Evolutionary conservation across 2,113 vertebrate species (phyloP).

Genomic region (Geococcyx californianus): DNA sequence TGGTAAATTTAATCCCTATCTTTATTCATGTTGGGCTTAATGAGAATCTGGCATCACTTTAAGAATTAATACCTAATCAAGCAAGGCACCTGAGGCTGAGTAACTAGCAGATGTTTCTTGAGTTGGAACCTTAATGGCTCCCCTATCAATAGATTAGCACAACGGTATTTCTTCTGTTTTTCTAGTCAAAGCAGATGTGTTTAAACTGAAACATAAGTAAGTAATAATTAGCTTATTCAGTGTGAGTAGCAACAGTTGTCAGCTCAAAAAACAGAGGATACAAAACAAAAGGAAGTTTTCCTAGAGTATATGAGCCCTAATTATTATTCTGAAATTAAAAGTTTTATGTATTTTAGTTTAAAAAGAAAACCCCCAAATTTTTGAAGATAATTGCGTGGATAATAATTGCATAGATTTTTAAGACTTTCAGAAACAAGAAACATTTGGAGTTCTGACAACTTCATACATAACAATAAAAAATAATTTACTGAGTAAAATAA

Average conservation of each 20-base stretch:
- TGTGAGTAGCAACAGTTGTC: constrained; percentile 27
- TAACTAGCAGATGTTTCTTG: constrained; percentile 54
- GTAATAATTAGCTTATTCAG: constrained; percentile 28
- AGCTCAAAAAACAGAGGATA: background rate
- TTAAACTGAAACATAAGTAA: constrained; percentile 29
- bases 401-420: background rate
- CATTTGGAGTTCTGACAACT: background rate
- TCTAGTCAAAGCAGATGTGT: constrained; percentile 17
- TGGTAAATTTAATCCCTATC: background rate
- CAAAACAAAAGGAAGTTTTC: background rate
- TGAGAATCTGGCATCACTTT: constrained; percentile 45
- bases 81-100: constrained; percentile 37
- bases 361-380: background rate
- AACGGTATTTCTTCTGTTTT: constrained; percentile 23
- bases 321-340: background rate
- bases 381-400: background rate
- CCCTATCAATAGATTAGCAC: constrained; percentile 12
- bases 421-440: background rate
- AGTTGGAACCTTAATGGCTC: constrained; percentile 38
- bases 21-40: constrained; percentile 28
- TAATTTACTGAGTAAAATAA: too few species aligned
- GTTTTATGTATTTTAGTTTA: background rate
- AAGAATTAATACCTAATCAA: constrained; percentile 63
- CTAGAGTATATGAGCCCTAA: background rate
- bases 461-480: too few species aligned